These are phyloP conservation scores for Caenorhabditis inopinata DNA, from an alignment of 1,140 invertebrate genomes.

Conservation along the genomic window DNA sequence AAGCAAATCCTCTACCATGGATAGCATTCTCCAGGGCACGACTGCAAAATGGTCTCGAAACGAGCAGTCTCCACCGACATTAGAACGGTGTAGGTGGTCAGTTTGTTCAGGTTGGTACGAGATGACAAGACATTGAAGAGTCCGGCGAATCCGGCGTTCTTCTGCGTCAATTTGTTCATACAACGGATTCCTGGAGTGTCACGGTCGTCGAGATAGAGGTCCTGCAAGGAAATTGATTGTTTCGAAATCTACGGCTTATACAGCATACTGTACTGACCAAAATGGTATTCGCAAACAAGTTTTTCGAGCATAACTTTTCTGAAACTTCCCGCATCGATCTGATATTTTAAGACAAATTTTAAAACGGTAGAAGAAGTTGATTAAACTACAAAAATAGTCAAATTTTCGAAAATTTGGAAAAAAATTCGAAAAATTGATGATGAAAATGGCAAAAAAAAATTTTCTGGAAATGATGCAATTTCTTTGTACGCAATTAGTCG, in stretches of 20 bases:
- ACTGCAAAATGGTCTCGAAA: slow-evolving; percentile 57
- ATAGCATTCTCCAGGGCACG: slow-evolving; percentile 56
- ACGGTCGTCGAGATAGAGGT: slow-evolving; percentile 72
- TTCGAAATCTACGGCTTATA: not conserved
- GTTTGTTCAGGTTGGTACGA: slow-evolving; percentile 57
- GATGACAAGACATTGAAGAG: slow-evolving; percentile 61
- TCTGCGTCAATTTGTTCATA: slow-evolving; percentile 53
- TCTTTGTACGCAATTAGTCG: too few relatives aligned
- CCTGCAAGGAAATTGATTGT: slow-evolving; percentile 66
- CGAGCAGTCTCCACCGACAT: slow-evolving; percentile 37
- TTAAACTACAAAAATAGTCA: too few relatives aligned
- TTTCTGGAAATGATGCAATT: too few relatives aligned
- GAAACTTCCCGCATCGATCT: too few relatives aligned
- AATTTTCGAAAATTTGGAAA: too few relatives aligned
- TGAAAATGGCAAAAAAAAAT: too few relatives aligned
- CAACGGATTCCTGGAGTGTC: slow-evolving; percentile 68
- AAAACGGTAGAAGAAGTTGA: too few relatives aligned
- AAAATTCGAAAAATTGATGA: too few relatives aligned
- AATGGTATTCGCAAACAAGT: too few relatives aligned
- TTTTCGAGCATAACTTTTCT: too few relatives aligned
- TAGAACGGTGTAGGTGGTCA: slow-evolving; percentile 59
- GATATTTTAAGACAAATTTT: too few relatives aligned
- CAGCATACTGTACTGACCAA: not conserved
- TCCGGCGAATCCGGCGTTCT: slow-evolving; percentile 58
- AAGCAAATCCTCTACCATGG: slow-evolving; percentile 49